Evolutionary conservation across 2,113 vertebrate species (phyloP).

Genomic region (Thymallus thymallus): DNA sequence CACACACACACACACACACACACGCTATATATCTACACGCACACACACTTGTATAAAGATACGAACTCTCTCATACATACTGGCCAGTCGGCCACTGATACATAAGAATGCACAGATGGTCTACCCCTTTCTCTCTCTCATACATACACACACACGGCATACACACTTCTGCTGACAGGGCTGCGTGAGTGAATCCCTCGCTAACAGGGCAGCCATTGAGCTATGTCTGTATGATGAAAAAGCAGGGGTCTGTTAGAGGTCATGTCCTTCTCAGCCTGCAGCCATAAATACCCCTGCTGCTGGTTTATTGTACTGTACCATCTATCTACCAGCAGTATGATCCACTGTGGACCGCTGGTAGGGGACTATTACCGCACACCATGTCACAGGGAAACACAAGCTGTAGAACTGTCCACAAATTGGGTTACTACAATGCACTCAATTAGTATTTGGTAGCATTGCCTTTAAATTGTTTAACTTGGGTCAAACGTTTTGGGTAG

Average conservation of each 20-base stretch:
- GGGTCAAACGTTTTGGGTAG: too few species aligned
- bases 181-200: too few species aligned
- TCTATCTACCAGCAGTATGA: too few species aligned
- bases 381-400: too few species aligned
- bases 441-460: too few species aligned
- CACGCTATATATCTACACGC: neutral
- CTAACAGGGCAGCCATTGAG: neutral
- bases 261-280: neutral
- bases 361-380: too few species aligned
- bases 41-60: neutral
- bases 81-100: neutral
- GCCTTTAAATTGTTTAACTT: too few species aligned
- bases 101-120: neutral
- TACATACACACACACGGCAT: neutral
- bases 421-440: neutral
- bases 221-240: neutral
- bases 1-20: constrained; percentile 5
- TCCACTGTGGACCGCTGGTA: too few species aligned
- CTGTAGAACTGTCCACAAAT: too few species aligned
- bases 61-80: neutral
- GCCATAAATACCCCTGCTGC: neutral
- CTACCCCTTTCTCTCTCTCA: neutral
- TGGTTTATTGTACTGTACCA: neutral
- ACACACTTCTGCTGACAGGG: neutral
- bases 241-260: neutral